These are phyloP conservation scores for Clarias macrocephalus DNA, from an alignment of 2,113 vertebrate species.

Conservation along the genomic window DNA sequence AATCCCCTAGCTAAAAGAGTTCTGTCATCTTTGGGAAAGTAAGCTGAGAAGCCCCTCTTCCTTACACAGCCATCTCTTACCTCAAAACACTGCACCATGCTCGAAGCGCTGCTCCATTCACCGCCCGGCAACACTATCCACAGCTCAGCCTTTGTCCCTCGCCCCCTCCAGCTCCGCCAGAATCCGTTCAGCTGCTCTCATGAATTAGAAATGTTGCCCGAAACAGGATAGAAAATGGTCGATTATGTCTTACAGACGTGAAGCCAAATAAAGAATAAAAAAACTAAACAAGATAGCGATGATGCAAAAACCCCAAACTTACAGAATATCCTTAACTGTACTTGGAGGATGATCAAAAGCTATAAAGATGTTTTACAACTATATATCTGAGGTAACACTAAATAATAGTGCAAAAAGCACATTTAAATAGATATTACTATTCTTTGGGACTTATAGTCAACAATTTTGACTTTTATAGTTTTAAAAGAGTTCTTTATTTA, in stretches of 20 bases:
- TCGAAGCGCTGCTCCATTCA: conserved; percentile 66
- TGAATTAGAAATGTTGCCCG: conserved; percentile 52
- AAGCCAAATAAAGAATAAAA: conserved; percentile 67
- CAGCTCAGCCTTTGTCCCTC: conserved; percentile 65
- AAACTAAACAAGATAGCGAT: conserved; percentile 27
- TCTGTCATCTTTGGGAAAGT: conserved; percentile 53
- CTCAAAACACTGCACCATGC: conserved; percentile 46
- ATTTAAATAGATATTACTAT: not conserved
- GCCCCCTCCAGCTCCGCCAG: conserved; percentile 59
- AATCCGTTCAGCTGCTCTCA: conserved; percentile 61
- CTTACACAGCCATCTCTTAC: conserved; percentile 52
- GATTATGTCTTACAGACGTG: conserved; percentile 59
- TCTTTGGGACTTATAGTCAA: not conserved
- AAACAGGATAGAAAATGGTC: conserved; percentile 66
- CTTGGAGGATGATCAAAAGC: not conserved
- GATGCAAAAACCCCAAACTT: not conserved
- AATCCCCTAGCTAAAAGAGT: conserved; percentile 57
- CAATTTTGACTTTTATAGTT: not conserved
- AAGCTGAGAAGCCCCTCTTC: conserved; percentile 54
- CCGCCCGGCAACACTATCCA: conserved; percentile 72
- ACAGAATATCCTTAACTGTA: not conserved
- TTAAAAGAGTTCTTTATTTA: not conserved
- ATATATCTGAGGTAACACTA: not conserved
- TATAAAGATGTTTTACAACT: not conserved
- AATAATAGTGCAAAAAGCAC: not conserved